phyloP scores from a whole-genome alignment of 2,113 vertebrate species.

The Lampris megalopsis region DNA sequence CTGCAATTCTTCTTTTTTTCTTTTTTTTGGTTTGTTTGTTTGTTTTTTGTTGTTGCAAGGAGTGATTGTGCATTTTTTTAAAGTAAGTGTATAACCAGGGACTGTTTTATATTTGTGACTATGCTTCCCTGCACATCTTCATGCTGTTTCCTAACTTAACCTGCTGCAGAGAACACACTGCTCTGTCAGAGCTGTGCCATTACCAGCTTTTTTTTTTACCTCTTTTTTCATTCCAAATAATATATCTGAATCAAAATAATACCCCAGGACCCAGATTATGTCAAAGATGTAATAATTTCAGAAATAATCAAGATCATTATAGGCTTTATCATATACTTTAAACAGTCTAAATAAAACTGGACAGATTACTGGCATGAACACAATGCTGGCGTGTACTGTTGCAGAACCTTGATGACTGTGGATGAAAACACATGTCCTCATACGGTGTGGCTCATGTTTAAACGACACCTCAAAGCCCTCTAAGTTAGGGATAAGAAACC shows the following conservation, averaged over 20 bases:
- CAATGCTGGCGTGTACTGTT: constrained; percentile 2
- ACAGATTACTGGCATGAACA: constrained; percentile 2
- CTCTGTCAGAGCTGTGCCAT: constrained; percentile 9
- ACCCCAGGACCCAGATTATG: neutral
- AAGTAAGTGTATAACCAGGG: too few species aligned
- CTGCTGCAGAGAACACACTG: constrained; percentile 18
- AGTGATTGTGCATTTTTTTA: neutral
- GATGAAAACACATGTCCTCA: constrained; percentile 41
- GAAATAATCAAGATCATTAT: neutral
- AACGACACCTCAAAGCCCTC: constrained; percentile 29
- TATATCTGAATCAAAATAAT: neutral
- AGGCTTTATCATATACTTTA: constrained; percentile 18
- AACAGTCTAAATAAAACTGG: constrained; percentile 8
- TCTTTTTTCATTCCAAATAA: neutral
- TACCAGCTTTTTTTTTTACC: neutral
- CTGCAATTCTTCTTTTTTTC: too few species aligned
- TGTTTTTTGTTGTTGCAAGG: neutral
- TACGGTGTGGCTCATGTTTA: constrained; percentile 15
- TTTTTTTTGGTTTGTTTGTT: too few species aligned
- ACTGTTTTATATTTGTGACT: constrained; percentile 25
- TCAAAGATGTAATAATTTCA: constrained; percentile 32
- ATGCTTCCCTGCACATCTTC: constrained; percentile 24
- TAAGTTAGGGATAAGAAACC: neutral
- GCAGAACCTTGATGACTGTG: neutral
- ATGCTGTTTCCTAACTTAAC: constrained; percentile 31